Percentiles rank a stretch among this genome's conserved stretches.
phyloP scores from a whole-genome alignment of 2,113 vertebrate species.

The Triplophysa tibetana region DNA sequence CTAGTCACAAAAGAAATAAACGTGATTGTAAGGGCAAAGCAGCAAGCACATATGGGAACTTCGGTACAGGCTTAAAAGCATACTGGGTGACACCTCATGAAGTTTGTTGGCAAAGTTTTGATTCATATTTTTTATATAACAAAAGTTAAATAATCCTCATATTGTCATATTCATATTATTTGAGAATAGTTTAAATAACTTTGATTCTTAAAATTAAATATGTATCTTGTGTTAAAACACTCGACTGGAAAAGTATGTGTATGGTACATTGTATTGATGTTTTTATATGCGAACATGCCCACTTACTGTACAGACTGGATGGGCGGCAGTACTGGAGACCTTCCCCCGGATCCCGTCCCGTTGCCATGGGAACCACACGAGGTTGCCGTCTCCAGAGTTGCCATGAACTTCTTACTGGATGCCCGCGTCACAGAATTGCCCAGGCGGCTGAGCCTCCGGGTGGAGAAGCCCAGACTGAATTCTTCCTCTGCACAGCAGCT shows the following conservation, averaged over 20 bases:
- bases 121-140: no score
- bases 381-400: slow-evolving; percentile 72
- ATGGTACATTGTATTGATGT: background rate
- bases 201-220: no score
- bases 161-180: no score
- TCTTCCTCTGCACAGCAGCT: slow-evolving; percentile 77
- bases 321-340: background rate
- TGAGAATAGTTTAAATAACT: no score
- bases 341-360: slow-evolving; percentile 45
- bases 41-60: no score
- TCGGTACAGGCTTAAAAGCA: no score
- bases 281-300: background rate
- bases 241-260: background rate
- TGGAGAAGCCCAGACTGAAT: slow-evolving; percentile 60
- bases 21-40: no score
- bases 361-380: slow-evolving; percentile 50
- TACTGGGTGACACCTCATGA: no score
- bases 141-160: no score
- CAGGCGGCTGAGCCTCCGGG: slow-evolving; percentile 74
- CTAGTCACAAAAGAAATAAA: no score
- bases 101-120: no score
- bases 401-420: slow-evolving; percentile 75
- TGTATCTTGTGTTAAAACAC: no score
- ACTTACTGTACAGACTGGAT: slow-evolving; percentile 2
- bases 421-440: slow-evolving; percentile 81